Percentiles rank a stretch among this genome's conserved stretches.
These are phyloP conservation scores for Miltochrista miniata DNA, from an alignment of 2,888 invertebrate species.

Conservation along the genomic window DNA sequence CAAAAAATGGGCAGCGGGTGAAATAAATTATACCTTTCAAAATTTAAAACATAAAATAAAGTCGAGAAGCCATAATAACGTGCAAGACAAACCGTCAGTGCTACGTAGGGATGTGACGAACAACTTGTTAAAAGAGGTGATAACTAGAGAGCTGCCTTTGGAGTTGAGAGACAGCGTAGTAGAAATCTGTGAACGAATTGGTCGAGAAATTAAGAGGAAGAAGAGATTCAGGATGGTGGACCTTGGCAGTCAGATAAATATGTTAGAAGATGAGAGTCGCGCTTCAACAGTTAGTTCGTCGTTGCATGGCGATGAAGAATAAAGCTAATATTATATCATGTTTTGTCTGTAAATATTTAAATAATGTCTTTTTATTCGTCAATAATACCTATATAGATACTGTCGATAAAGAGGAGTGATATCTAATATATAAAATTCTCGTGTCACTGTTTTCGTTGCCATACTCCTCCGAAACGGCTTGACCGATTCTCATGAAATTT, in stretches of 20 bases:
- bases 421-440: no score
- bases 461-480: no score
- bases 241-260: conserved; percentile 27
- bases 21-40: conserved; percentile 27
- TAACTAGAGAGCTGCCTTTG: conserved; percentile 59
- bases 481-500: no score
- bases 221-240: conserved; percentile 51
- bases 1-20: conserved; percentile 38
- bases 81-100: conserved; percentile 8
- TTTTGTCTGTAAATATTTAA: conserved; percentile 9
- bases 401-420: no score
- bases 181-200: conserved; percentile 57
- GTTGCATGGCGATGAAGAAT: neutral
- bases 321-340: neutral
- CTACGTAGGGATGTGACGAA: conserved; percentile 49
- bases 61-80: neutral
- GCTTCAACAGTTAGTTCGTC: conserved; percentile 13
- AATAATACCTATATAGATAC: no score
- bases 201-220: conserved; percentile 50
- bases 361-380: neutral
- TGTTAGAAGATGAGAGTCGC: conserved; percentile 14
- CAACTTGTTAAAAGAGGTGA: conserved; percentile 59
- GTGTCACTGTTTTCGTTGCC: no score
- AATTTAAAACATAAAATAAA: conserved; percentile 16
- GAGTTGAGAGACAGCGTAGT: conserved; percentile 57